Base-by-base conservation (phyloP, 2,888 invertebrate genomes). In the Aporophyla nigra region DNA sequence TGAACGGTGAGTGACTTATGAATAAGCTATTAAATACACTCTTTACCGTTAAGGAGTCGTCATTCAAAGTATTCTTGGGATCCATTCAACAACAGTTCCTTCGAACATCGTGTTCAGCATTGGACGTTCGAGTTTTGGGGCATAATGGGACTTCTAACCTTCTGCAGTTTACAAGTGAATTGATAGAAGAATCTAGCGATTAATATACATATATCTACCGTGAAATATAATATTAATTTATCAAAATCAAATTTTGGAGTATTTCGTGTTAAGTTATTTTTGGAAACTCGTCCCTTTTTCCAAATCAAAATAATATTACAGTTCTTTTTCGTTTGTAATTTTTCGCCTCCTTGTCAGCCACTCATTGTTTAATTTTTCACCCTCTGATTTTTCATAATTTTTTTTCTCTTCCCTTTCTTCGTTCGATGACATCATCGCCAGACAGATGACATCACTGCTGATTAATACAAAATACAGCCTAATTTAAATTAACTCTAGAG, bases 401-500 rank as follows among this genome's bases (percentile, higher is more conserved):
- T 43, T 53, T 24, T 40, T 2, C n/a, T 63, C 5, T 58, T 19
- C 21, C 21, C 40, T 49, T 65, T 49, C 12, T 46, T 61, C 3
- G 14, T 12, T 19, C 5, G 9, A 54, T 80, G 65, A 82, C 68
- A 70, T 76, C 65, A 82, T 51, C 58, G 16, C 21, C 46, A 74
- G n/a, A 62, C 43, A 12, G 54, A 76, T 85, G 85, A 77, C 77
- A 69, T 83, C 85, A 83, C 72, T 67, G 12, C 56, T 40, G 63
- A 59, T 66, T 46, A 33, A 59, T 33, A 21, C 43, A 73, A 78
- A 74, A 71, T 66, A 71, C 56, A 76, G 71, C 66, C 77, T 84
- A 73, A 86, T 82, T 87, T 73, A 78, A 84, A 82, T 69, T 54
- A 83, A 81, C 75, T 85, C 24, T 19, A 61, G 53, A 69, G 74